phyloP scores from a whole-genome alignment of 2,888 invertebrate genomes.

The Noctua janthina region DNA sequence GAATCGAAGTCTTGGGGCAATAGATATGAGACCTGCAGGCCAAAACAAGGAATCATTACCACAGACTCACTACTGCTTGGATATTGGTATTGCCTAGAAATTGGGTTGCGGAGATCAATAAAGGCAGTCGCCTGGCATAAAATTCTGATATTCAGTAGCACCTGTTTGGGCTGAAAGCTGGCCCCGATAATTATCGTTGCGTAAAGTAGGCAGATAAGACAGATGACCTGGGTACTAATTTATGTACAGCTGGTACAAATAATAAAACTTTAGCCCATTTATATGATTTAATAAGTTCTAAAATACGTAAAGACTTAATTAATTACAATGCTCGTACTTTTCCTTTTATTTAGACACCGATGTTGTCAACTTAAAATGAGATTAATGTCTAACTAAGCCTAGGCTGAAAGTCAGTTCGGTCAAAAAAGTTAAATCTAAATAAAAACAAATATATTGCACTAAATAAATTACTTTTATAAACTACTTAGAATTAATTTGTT shows the following conservation, averaged over 20 bases:
- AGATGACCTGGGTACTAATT: background rate
- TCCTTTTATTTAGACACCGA: background rate
- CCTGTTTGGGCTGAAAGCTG: background rate
- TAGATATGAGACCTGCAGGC: background rate
- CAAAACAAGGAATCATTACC: background rate
- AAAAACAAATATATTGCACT: slow-evolving; percentile 22
- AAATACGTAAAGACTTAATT: background rate
- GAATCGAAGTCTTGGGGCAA: too few species aligned
- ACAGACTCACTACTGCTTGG: background rate
- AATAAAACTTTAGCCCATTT: background rate
- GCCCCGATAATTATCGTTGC: background rate
- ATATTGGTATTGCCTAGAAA: background rate
- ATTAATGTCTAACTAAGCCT: slow-evolving; percentile 28
- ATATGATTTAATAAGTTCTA: background rate
- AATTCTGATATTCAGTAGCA: background rate
- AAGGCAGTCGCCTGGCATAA: background rate
- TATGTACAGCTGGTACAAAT: background rate
- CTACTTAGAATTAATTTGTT: slow-evolving; percentile 30
- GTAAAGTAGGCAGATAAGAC: background rate
- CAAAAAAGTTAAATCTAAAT: slow-evolving; percentile 30
- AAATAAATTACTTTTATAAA: slow-evolving; percentile 40
- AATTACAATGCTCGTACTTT: slow-evolving; percentile 29
- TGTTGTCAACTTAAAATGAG: slow-evolving; percentile 21
- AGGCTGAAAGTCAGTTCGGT: slow-evolving; percentile 37
- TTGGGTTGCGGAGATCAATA: background rate